Evolutionary conservation across 2,797 vertebrate genomes (phyloP).

Genomic region (Luscinia megarhynchos): DNA sequence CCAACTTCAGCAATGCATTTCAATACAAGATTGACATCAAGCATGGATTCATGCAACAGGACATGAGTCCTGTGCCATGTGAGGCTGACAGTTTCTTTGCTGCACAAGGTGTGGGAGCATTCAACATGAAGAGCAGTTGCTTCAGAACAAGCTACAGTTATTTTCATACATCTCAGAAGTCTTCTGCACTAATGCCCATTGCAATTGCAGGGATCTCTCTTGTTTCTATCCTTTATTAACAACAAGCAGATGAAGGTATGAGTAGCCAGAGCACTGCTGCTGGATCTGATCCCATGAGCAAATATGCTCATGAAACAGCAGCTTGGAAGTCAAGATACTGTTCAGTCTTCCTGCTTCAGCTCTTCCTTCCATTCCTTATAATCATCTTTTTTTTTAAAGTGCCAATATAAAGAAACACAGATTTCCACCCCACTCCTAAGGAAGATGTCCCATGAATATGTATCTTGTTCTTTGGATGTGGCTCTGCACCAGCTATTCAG

Average conservation of each 20-base stretch:
- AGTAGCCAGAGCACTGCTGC: neutral
- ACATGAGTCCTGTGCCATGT: neutral
- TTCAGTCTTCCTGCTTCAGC: neutral
- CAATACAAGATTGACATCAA: neutral
- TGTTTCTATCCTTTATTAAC: neutral
- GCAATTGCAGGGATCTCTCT: neutral
- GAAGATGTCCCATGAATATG: neutral
- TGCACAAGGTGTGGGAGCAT: neutral
- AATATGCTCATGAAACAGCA: neutral
- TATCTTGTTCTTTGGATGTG: neutral
- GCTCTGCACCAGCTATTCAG: neutral
- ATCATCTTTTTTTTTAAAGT: neutral
- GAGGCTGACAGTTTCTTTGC: neutral
- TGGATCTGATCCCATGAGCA: neutral
- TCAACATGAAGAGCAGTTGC: fast-evolving
- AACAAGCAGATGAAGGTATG: fast-evolving
- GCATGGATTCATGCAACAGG: neutral
- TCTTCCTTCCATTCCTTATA: neutral
- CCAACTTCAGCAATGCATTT: neutral
- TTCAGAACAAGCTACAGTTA: neutral
- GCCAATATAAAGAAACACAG: neutral
- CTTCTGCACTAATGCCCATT: neutral
- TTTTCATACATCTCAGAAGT: neutral
- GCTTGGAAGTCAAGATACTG: neutral
- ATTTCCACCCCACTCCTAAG: neutral